Base-by-base conservation (phyloP, 2,888 invertebrate genomes). In the Acutogordius australiensis region DNA sequence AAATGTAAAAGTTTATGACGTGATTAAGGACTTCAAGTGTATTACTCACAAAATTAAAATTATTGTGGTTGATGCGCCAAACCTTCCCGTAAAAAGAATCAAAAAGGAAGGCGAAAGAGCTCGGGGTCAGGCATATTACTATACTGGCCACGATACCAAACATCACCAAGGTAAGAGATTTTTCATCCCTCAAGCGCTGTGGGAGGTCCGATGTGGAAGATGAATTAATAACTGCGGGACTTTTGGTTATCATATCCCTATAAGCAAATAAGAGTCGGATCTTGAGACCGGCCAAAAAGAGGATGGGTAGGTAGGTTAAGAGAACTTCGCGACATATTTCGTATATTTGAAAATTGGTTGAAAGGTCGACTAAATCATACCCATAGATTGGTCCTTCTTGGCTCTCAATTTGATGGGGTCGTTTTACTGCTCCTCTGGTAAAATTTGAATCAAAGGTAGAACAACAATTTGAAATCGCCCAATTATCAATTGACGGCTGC, bases 151-250 rank as follows among this genome's bases (percentile, higher is more conserved):
- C 8, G 4, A 51, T 23, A 23, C n/a, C 51, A 23, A 23, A 8
- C 51, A 51, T 51, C 4, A 23, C 23, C 8, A 51, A 4, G 4
- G 51, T 51, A 13, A 51, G 23, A n/a, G 13, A 23, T 21, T 23
- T 8, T 51, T 51, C 51, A 51, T 51, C 51, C 51, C 26, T 51
- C 51, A 51, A n/a, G n/a, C n/a, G n/a, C n/a, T n/a, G n/a, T n/a
- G 44, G 8, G 8, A 8, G 8, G n/a, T 37, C n/a, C 44, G 8
- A 13, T 13, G 8, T 13, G 23, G 51, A n/a, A n/a, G 8, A n/a
- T 4, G 13, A n/a, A 23, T 23, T 23, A 51, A n/a, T 8, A 4
- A 21, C 23, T 4, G 4, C 4, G 13, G 51, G 51, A 8, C 13
- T 4, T 4, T n/a, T 8, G 23, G 8, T 51, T 51, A 51, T 23